Evolutionary conservation across 92 coral and sea anemone species (phyloP).

Genomic region (Porites cylindrica): DNA sequence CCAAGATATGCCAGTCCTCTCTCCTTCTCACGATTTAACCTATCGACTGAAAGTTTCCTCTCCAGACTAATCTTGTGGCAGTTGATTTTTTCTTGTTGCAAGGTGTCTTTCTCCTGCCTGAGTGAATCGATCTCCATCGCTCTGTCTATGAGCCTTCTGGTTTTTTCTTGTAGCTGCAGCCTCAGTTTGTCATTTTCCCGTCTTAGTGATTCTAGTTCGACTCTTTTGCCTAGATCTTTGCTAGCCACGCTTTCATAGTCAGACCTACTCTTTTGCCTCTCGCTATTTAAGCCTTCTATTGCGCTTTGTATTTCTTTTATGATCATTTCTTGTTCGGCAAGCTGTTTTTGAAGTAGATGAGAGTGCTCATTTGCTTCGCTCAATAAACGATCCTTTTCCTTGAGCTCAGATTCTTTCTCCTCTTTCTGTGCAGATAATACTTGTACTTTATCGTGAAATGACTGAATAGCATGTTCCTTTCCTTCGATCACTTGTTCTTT

Average conservation of each 20-base stretch:
- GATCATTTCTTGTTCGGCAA: slow-evolving; percentile 62
- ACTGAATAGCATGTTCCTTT: slow-evolving; percentile 65
- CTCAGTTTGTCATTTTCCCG: slow-evolving; percentile 71
- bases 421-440: slow-evolving; percentile 37
- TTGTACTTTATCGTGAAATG: slow-evolving; percentile 46
- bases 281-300: slow-evolving; percentile 22
- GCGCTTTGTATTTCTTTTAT: slow-evolving; percentile 68
- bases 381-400: slow-evolving; percentile 59
- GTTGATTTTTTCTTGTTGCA: slow-evolving; percentile 62
- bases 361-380: slow-evolving; percentile 54
- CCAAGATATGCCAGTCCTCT: slow-evolving; percentile 67
- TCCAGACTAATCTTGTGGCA: slow-evolving; percentile 68
- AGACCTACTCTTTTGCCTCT: not conserved
- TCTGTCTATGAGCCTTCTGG: slow-evolving; percentile 58
- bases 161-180: slow-evolving; percentile 67
- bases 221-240: slow-evolving; percentile 34
- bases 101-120: slow-evolving; percentile 65
- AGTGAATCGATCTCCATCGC: slow-evolving; percentile 53
- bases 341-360: slow-evolving; percentile 37
- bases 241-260: not conserved
- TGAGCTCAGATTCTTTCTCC: slow-evolving; percentile 31
- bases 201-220: slow-evolving; percentile 65
- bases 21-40: slow-evolving; percentile 76
- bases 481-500: slow-evolving; percentile 62
- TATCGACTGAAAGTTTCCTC: slow-evolving; percentile 74